A percentile compares a stretch with the other conserved stretches of the same genome.
Evolutionary conservation across 2,888 invertebrate genomes (phyloP).

Genomic region (Keiferia lycopersicella): DNA sequence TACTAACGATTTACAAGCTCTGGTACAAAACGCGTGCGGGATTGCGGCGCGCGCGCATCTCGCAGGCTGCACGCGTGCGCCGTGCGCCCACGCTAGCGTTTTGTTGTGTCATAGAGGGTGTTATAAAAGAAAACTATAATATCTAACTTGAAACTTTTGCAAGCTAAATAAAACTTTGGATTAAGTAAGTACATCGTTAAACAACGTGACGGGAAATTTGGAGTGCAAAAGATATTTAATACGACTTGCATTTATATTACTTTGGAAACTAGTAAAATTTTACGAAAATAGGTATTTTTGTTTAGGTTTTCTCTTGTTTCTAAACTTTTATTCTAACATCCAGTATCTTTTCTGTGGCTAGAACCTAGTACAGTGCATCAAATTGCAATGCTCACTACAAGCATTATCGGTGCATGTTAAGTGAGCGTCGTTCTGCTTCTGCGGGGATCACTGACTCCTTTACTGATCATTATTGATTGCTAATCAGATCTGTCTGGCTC

Average conservation of each 20-base stretch:
- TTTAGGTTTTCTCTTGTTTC: background rate
- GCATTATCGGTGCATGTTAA: slow-evolving; percentile 29
- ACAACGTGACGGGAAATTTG: too few relatives aligned
- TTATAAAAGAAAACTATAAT: background rate
- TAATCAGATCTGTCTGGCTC: slow-evolving; percentile 13
- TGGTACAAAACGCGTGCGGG: slow-evolving; percentile 12
- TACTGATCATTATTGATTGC: slow-evolving; percentile 24
- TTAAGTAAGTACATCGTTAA: too few relatives aligned
- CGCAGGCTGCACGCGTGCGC: slow-evolving; percentile 12
- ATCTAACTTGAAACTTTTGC: too few relatives aligned
- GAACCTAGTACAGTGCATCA: background rate
- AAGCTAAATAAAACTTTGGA: too few relatives aligned
- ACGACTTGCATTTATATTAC: too few relatives aligned
- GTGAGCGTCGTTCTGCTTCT: slow-evolving; percentile 14
- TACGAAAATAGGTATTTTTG: background rate
- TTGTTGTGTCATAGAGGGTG: background rate
- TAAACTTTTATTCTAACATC: background rate
- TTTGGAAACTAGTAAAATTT: too few relatives aligned
- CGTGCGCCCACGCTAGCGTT: background rate
- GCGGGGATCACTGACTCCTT: slow-evolving; percentile 30
- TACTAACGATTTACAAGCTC: slow-evolving; percentile 12
- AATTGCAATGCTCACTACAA: slow-evolving; percentile 7
- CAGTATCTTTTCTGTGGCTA: background rate
- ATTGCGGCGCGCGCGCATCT: slow-evolving; percentile 11
- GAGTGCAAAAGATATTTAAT: too few relatives aligned